A percentile compares a stretch with the other conserved stretches of the same genome.
Evolutionary conservation across 2,888 invertebrate genomes (phyloP).

Genomic region (Allophyes oxyacanthae): DNA sequence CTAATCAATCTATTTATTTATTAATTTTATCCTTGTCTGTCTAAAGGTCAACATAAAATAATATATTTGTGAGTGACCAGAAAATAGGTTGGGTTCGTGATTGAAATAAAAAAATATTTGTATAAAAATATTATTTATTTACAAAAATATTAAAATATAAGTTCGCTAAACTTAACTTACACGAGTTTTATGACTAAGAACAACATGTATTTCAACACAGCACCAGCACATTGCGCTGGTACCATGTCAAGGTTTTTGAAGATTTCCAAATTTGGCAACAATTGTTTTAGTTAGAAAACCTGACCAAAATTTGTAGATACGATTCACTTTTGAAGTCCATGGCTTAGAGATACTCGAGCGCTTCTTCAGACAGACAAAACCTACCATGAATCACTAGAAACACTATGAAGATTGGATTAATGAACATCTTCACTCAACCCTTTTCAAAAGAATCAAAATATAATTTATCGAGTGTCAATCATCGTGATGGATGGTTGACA

Average conservation of each 20-base stretch:
- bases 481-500: conserved; percentile 40
- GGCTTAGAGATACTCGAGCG: conserved; percentile 65
- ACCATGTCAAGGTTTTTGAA: conserved; percentile 76
- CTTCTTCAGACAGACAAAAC: conserved; percentile 78
- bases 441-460: conserved; percentile 10
- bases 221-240: conserved; percentile 74
- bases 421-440: conserved; percentile 32
- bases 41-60: conserved; percentile 4
- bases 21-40: conserved; percentile 10
- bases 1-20: conserved; percentile 7
- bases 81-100: background rate
- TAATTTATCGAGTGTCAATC: conserved; percentile 44
- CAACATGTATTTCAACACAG: conserved; percentile 78
- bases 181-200: conserved; percentile 79
- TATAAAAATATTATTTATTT: conserved; percentile 75
- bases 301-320: conserved; percentile 45
- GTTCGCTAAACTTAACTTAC: conserved; percentile 71
- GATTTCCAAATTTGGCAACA: conserved; percentile 77
- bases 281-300: conserved; percentile 51
- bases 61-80: background rate
- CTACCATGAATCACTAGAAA: conserved; percentile 37
- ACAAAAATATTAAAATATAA: conserved; percentile 71
- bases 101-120: conserved; percentile 28
- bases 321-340: conserved; percentile 51
- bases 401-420: conserved; percentile 19